These are phyloP conservation scores for Steatocranus sp. DNA, from an alignment of 2,797 vertebrate genomes.

Conservation along the genomic window DNA sequence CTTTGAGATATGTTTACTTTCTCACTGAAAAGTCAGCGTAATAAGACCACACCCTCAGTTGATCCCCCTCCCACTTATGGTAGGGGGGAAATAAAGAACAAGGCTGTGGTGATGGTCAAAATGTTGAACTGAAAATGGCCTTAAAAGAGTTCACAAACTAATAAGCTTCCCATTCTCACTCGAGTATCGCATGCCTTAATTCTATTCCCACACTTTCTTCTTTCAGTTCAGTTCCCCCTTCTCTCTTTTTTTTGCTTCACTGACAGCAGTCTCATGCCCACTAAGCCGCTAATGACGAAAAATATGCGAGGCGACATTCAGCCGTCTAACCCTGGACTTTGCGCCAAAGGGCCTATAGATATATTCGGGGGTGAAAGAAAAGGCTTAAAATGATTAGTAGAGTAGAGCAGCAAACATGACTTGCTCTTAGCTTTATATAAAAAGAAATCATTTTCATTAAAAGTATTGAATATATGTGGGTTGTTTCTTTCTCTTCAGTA, in stretches of 20 bases:
- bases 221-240: neutral
- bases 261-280: constrained; percentile 6
- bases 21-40: neutral
- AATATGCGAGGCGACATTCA: neutral
- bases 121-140: neutral
- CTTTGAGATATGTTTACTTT: neutral
- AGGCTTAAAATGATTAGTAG: neutral
- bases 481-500: neutral
- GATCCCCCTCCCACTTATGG: neutral
- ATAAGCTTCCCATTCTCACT: neutral
- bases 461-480: neutral
- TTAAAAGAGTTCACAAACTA: neutral
- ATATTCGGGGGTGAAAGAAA: neutral
- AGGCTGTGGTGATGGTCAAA: neutral
- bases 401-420: neutral
- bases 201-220: neutral
- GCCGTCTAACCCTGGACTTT: neutral
- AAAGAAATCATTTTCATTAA: neutral
- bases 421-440: neutral
- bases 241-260: neutral
- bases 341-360: constrained; percentile 1
- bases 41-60: neutral
- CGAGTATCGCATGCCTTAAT: neutral
- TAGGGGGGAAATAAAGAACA: neutral
- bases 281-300: constrained; percentile 24